These are phyloP conservation scores for Eupithecia centaureata DNA, from an alignment of 2,888 invertebrate genomes.

Conservation along the genomic window DNA sequence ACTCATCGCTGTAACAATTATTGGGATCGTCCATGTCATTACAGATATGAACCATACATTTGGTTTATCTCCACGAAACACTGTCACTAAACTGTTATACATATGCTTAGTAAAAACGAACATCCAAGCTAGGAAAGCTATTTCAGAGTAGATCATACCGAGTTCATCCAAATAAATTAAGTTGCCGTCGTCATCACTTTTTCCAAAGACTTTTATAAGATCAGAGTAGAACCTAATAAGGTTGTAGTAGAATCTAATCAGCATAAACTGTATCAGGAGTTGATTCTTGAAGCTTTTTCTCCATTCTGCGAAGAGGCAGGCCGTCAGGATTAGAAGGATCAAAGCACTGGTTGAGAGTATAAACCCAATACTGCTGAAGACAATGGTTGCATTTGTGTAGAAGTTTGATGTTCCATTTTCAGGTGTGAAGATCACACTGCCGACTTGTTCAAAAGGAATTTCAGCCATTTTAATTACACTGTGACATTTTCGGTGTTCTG, in stretches of 20 bases:
- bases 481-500: not conserved
- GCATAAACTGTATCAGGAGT: slow-evolving; percentile 70
- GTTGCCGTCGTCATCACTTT: slow-evolving; percentile 31
- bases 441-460: slow-evolving; percentile 43
- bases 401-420: slow-evolving; percentile 46
- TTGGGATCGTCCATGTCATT: slow-evolving; percentile 61
- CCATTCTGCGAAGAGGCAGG: slow-evolving; percentile 68
- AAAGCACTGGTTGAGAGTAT: slow-evolving; percentile 57
- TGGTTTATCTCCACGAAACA: slow-evolving; percentile 52
- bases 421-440: slow-evolving; percentile 43
- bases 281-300: slow-evolving; percentile 70
- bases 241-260: slow-evolving; percentile 65
- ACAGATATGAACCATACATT: slow-evolving; percentile 59
- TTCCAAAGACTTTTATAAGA: slow-evolving; percentile 46
- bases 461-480: slow-evolving; percentile 19
- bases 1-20: slow-evolving; percentile 45
- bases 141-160: slow-evolving; percentile 61
- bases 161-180: slow-evolving; percentile 49
- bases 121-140: slow-evolving; percentile 69
- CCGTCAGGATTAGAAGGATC: slow-evolving; percentile 63
- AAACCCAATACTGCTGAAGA: slow-evolving; percentile 61
- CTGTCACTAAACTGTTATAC: slow-evolving; percentile 66
- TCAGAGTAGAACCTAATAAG: slow-evolving; percentile 61
- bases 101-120: slow-evolving; percentile 69
- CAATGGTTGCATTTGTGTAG: slow-evolving; percentile 43